These are phyloP conservation scores for Notamacropus eugenii DNA, from an alignment of 2,797 vertebrate genomes.

Conservation along the genomic window DNA sequence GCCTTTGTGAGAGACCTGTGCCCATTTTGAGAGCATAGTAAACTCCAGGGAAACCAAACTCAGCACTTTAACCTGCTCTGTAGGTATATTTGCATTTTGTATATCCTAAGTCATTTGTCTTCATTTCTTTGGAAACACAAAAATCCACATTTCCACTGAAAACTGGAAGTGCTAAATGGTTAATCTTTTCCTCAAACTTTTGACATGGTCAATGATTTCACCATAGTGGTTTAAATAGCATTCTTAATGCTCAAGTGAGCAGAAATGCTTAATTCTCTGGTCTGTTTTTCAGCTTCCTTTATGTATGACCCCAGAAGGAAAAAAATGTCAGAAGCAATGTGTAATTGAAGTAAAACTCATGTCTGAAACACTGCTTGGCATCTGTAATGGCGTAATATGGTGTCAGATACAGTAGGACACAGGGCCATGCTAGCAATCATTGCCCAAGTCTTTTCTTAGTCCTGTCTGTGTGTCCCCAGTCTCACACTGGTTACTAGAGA, in stretches of 20 bases:
- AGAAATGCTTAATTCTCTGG: slow-evolving; percentile 50
- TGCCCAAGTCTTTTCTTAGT: not conserved
- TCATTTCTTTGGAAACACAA: slow-evolving; percentile 69
- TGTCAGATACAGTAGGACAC: not conserved
- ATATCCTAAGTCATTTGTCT: slow-evolving; percentile 56
- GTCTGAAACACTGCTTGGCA: not conserved
- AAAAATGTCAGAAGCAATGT: slow-evolving; percentile 30
- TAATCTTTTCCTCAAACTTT: slow-evolving; percentile 70
- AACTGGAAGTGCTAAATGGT: slow-evolving; percentile 56
- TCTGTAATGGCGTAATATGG: not conserved
- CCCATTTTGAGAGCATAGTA: slow-evolving; percentile 33
- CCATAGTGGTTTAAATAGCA: slow-evolving; percentile 66
- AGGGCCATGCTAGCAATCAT: not conserved
- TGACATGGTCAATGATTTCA: slow-evolving; percentile 43
- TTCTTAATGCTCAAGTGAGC: slow-evolving; percentile 59
- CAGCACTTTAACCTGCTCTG: not conserved
- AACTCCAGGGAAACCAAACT: slow-evolving; percentile 57
- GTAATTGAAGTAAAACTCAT: slow-evolving; percentile 42
- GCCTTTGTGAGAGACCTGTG: slow-evolving; percentile 51
- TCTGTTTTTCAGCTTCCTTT: slow-evolving; percentile 42
- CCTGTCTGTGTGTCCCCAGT: not conserved
- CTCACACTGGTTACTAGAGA: not conserved
- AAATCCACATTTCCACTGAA: slow-evolving; percentile 64
- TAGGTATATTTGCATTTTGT: slow-evolving; percentile 64
- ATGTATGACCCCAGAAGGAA: slow-evolving; percentile 6